Evolutionary conservation across 2,797 vertebrate species (phyloP).

Genomic region (Galago senegalensis): DNA sequence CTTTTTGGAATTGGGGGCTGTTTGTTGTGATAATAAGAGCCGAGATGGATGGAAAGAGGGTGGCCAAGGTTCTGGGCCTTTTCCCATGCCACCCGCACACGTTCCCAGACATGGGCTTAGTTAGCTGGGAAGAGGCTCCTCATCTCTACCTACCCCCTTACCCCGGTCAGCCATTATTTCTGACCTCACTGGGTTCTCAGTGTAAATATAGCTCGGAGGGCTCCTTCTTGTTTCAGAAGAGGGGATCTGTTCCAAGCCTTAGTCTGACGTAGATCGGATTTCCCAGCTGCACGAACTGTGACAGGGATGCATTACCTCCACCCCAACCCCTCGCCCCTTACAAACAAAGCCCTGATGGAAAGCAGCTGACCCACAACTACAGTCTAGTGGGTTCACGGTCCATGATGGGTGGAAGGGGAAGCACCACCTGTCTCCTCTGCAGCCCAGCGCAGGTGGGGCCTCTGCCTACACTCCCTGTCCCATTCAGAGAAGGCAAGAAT

Average conservation of each 20-base stretch:
- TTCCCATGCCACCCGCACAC: too few species aligned
- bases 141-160: neutral
- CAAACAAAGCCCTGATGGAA: conserved; percentile 38
- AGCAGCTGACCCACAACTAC: neutral
- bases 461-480: neutral
- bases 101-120: neutral
- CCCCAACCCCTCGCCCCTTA: neutral
- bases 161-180: neutral
- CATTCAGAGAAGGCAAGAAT: neutral
- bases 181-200: neutral
- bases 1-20: neutral
- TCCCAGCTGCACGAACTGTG: neutral
- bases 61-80: neutral
- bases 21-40: neutral
- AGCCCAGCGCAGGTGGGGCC: neutral
- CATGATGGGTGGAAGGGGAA: neutral
- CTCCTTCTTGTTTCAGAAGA: neutral
- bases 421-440: neutral
- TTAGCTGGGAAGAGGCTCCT: neutral
- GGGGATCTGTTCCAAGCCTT: neutral
- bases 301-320: neutral
- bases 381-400: neutral
- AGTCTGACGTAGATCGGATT: neutral
- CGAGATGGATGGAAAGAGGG: neutral
- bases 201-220: conserved; percentile 51